phyloP scores from a whole-genome alignment of 1,140 invertebrate species.

The Arion vulgaris region DNA sequence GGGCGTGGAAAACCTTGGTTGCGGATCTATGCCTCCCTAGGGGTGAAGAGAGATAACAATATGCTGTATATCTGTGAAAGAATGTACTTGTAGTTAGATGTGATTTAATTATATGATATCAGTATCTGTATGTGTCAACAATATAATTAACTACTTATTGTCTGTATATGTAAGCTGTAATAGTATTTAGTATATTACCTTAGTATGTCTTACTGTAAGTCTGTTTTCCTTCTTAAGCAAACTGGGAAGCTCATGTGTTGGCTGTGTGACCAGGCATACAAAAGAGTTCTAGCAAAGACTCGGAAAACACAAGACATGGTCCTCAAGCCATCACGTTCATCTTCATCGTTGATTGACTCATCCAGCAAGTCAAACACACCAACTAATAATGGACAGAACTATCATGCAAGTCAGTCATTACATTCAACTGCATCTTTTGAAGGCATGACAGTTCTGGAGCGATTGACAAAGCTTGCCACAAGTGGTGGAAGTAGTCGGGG shows the following conservation, averaged over 20 bases:
- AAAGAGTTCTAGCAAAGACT: constrained; percentile 89
- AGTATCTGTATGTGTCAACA: too few species aligned
- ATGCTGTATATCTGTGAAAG: too few species aligned
- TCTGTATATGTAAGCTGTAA: too few species aligned
- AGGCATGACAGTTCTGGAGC: constrained; percentile 37
- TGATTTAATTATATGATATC: too few species aligned
- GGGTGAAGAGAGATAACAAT: too few species aligned
- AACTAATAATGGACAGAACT: constrained; percentile 22
- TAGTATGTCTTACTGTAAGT: too few species aligned
- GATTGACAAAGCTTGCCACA: constrained; percentile 30
- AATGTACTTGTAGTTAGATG: too few species aligned
- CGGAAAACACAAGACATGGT: constrained; percentile 51
- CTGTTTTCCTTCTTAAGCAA: too few species aligned
- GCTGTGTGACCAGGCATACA: constrained; percentile 95
- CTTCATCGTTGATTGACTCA: constrained; percentile 20
- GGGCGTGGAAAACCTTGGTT: too few species aligned
- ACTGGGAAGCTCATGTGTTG: constrained; percentile 96
- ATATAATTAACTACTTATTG: too few species aligned
- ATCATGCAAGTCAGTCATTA: background rate
- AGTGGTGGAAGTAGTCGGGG: constrained; percentile 42
- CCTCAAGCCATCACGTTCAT: constrained; percentile 25
- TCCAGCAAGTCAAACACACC: constrained; percentile 34
- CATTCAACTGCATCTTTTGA: constrained; percentile 25
- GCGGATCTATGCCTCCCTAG: too few species aligned
- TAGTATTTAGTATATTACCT: too few species aligned